phyloP scores from a whole-genome alignment of 64 coral and sea anemone species.

The Dendrophyllia cribrosa region DNA sequence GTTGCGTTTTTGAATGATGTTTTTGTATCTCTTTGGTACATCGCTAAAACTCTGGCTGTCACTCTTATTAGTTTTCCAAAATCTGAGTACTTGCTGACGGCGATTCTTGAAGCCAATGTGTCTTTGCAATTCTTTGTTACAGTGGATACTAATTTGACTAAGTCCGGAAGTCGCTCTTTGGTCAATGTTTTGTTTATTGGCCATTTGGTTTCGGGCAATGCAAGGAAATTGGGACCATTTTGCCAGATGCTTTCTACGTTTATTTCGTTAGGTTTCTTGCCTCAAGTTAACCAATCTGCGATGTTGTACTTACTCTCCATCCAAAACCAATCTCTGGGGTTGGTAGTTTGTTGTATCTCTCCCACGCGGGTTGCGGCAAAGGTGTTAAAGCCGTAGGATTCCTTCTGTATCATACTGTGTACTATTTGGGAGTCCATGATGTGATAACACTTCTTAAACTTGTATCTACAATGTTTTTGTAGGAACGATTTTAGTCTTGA shows the following conservation, averaged over 20 bases:
- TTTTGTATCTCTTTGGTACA: conserved; percentile 3
- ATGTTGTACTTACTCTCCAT: conserved; percentile 27
- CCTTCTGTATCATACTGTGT: conserved; percentile 12
- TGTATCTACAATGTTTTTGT: conserved; percentile 50
- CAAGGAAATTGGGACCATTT: conserved; percentile 33
- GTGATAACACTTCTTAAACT: conserved; percentile 42
- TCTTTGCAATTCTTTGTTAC: neutral
- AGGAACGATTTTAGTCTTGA: conserved; percentile 47
- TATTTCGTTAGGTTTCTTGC: no score
- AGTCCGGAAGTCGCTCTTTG: conserved; percentile 24
- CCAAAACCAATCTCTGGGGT: conserved; percentile 29
- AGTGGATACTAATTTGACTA: conserved; percentile 5
- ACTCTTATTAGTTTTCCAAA: conserved; percentile 53
- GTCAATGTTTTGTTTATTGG: conserved; percentile 3
- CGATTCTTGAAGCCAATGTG: neutral
- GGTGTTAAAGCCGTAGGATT: conserved; percentile 5
- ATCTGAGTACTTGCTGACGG: conserved; percentile 40
- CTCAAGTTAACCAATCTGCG: no score
- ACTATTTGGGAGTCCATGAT: conserved; percentile 21
- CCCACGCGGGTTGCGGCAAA: conserved; percentile 4
- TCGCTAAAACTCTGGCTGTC: conserved; percentile 3
- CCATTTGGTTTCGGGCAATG: conserved; percentile 44
- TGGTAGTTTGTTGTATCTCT: conserved; percentile 27
- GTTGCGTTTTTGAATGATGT: conserved; percentile 45
- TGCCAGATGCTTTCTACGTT: conserved; percentile 23